phyloP scores from a whole-genome alignment of 2,888 invertebrate genomes.

The Hirtodrosophila confusa region DNA sequence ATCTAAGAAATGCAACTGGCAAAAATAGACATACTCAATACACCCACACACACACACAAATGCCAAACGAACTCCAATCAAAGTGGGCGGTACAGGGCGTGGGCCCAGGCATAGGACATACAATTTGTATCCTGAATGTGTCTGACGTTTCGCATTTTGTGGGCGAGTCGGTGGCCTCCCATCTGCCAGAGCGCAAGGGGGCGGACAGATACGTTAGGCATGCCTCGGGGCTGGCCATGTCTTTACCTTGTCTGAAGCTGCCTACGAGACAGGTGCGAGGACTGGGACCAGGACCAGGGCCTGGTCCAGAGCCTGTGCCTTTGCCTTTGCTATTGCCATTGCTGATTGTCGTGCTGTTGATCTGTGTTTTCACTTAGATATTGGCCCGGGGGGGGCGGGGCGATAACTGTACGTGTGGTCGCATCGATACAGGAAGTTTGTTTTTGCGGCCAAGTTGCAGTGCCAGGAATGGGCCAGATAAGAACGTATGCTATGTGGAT shows the following conservation, averaged over 20 bases:
- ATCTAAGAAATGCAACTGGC: slow-evolving; percentile 72
- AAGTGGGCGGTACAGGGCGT: slow-evolving; percentile 31
- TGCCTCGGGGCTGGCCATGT: slow-evolving; percentile 67
- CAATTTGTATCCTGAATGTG: slow-evolving; percentile 43
- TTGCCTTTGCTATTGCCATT: slow-evolving; percentile 34
- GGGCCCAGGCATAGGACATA: slow-evolving; percentile 8
- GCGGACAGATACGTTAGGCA: slow-evolving; percentile 24
- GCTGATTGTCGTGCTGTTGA: slow-evolving; percentile 78
- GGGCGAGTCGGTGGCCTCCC: slow-evolving; percentile 11
- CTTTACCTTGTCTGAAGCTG: slow-evolving; percentile 66
- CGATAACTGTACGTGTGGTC: slow-evolving; percentile 49
- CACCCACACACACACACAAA: not conserved
- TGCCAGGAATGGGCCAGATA: slow-evolving; percentile 35
- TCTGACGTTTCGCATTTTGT: slow-evolving; percentile 26
- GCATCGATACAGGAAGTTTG: slow-evolving; percentile 78
- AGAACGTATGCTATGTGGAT: slow-evolving; percentile 53
- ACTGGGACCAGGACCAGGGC: slow-evolving; percentile 17
- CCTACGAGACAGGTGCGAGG: slow-evolving; percentile 24
- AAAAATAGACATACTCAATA: slow-evolving; percentile 37
- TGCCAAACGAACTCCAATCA: slow-evolving; percentile 40
- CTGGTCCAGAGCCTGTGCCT: slow-evolving; percentile 5
- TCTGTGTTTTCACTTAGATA: slow-evolving; percentile 78
- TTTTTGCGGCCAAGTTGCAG: slow-evolving; percentile 69
- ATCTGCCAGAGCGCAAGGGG: slow-evolving; percentile 21
- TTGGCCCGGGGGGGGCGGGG: slow-evolving; percentile 52